phyloP scores from a whole-genome alignment of 2,797 vertebrate genomes.

The Lepidocolaptes lacrymiger region DNA sequence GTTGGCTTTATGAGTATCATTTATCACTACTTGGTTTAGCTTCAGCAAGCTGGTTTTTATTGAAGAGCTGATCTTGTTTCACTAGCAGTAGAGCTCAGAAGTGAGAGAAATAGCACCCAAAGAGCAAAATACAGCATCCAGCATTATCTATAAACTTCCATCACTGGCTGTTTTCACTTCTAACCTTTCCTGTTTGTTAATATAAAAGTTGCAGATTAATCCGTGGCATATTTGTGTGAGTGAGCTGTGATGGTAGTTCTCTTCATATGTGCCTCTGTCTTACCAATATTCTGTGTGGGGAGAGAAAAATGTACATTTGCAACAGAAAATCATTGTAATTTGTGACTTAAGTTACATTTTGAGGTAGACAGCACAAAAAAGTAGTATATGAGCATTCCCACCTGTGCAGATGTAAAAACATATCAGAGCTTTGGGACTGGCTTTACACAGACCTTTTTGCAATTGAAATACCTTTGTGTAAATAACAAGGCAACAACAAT shows the following conservation, averaged over 20 bases:
- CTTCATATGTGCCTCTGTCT: background rate
- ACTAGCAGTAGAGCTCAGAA: constrained; percentile 5
- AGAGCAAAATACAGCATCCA: background rate
- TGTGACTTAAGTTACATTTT: background rate
- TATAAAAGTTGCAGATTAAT: background rate
- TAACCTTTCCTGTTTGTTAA: background rate
- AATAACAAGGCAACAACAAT: background rate
- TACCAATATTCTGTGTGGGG: constrained; percentile 35
- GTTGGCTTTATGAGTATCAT: background rate
- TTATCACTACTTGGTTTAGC: constrained; percentile 12
- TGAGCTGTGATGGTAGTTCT: background rate
- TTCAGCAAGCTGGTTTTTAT: constrained; percentile 46
- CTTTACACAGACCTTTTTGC: background rate
- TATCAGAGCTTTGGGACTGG: background rate
- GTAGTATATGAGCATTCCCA: background rate
- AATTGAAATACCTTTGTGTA: background rate
- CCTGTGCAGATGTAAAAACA: background rate
- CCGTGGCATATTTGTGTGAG: background rate
- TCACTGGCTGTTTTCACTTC: background rate
- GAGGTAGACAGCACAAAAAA: background rate
- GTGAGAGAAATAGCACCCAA: constrained; percentile 29
- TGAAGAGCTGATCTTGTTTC: constrained; percentile 46
- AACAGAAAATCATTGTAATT: constrained; percentile 4
- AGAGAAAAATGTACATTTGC: background rate
- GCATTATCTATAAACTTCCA: background rate